These are phyloP conservation scores for Anser cygnoides DNA, from an alignment of 2,113 vertebrate species.

Conservation along the genomic window DNA sequence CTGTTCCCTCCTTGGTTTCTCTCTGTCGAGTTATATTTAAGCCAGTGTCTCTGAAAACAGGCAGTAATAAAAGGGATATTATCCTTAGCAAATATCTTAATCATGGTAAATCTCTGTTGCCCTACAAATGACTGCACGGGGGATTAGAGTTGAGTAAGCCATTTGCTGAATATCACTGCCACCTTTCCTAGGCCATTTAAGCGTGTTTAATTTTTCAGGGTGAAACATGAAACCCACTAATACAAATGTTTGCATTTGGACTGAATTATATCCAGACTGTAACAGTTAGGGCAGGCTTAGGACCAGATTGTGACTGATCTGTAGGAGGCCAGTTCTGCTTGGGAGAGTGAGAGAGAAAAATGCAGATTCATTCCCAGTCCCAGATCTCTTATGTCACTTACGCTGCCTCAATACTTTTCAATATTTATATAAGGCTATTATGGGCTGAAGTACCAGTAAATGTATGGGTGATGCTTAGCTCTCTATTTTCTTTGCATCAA, in stretches of 20 bases:
- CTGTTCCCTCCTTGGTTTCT: conserved; percentile 49
- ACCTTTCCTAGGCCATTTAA: conserved; percentile 66
- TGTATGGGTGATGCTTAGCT: conserved; percentile 13
- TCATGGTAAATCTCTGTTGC: conserved; percentile 68
- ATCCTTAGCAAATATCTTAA: conserved; percentile 73
- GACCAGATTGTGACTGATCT: conserved; percentile 50
- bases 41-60: conserved; percentile 60
- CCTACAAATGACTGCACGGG: conserved; percentile 67
- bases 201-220: conserved; percentile 68
- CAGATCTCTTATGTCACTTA: conserved; percentile 24
- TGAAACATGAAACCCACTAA: conserved; percentile 66
- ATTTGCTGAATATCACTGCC: conserved; percentile 73
- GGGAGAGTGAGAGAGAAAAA: conserved; percentile 50
- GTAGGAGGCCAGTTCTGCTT: conserved; percentile 35
- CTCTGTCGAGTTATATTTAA: conserved; percentile 44
- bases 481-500: neutral
- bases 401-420: neutral
- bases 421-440: conserved; percentile 24
- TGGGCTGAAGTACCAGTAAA: conserved; percentile 8
- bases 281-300: conserved; percentile 48
- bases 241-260: conserved; percentile 67
- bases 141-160: conserved; percentile 65
- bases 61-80: conserved; percentile 68
- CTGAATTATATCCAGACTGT: conserved; percentile 68
- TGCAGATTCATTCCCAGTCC: neutral